A percentile compares a stretch with the other conserved stretches of the same genome.
These are phyloP conservation scores for Halcyon senegalensis DNA, from an alignment of 2,113 vertebrate species.

Conservation along the genomic window DNA sequence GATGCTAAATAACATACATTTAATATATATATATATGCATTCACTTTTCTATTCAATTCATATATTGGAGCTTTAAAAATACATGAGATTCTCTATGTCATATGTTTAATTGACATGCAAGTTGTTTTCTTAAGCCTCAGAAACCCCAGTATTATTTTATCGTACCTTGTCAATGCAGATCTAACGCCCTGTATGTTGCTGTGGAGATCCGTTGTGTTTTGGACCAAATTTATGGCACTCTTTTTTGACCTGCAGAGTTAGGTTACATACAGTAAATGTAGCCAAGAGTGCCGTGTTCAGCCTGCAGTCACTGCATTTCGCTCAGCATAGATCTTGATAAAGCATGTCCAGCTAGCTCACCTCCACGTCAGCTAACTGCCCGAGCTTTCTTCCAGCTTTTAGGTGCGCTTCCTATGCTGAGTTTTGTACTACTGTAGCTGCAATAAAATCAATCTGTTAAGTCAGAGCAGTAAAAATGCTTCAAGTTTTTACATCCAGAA, in stretches of 20 bases:
- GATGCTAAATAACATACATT: not conserved
- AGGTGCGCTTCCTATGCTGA: not conserved
- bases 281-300: not conserved
- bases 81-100: not conserved
- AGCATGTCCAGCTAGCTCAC: not conserved
- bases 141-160: not conserved
- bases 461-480: not conserved
- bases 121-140: not conserved
- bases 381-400: not conserved
- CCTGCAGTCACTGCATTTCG: not conserved
- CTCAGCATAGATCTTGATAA: not conserved
- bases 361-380: not conserved
- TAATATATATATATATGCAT: not conserved
- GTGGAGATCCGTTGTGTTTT: not conserved
- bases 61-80: not conserved
- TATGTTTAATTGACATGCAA: not conserved
- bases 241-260: not conserved
- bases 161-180: not conserved
- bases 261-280: not conserved
- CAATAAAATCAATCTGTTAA: not conserved
- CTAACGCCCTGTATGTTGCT: fast-evolving
- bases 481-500: not conserved
- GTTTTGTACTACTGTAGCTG: not conserved
- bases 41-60: not conserved
- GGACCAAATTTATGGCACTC: not conserved